phyloP scores from a whole-genome alignment of 1,140 invertebrate species.

The Neotoxoptera formosana region DNA sequence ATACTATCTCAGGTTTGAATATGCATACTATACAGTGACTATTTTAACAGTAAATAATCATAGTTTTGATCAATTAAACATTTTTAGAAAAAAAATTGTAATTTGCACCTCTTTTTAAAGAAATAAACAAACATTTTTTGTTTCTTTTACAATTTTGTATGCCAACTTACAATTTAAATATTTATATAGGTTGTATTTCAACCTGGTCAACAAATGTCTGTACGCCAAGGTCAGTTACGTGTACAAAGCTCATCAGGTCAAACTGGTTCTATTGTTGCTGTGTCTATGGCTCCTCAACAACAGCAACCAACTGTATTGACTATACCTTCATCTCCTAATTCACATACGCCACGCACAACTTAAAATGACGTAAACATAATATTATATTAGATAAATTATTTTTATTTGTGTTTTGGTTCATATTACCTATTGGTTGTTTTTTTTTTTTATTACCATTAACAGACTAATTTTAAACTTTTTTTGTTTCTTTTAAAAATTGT shows the following conservation, averaged over 20 bases:
- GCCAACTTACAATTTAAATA: neutral
- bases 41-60: no score
- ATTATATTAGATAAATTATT: conserved; percentile 17
- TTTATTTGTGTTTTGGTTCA: conserved; percentile 26
- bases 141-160: neutral
- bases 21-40: neutral
- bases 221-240: conserved; percentile 52
- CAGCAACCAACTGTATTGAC: conserved; percentile 54
- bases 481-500: conserved; percentile 32
- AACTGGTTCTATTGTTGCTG: conserved; percentile 50
- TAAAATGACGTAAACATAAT: conserved; percentile 16
- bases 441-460: conserved; percentile 39
- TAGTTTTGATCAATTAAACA: no score
- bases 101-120: no score
- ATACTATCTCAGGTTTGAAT: conserved; percentile 50
- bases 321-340: conserved; percentile 50
- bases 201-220: conserved; percentile 54
- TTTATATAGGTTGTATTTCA: conserved; percentile 55
- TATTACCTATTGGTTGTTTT: conserved; percentile 40
- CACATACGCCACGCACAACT: conserved; percentile 54
- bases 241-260: conserved; percentile 53
- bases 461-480: conserved; percentile 39
- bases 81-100: no score
- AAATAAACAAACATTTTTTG: no score
- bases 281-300: conserved; percentile 54